A percentile compares a stretch with the other conserved stretches of the same genome.
phyloP scores from a whole-genome alignment of 2,888 invertebrate species.

The Drosophila gaucha region DNA sequence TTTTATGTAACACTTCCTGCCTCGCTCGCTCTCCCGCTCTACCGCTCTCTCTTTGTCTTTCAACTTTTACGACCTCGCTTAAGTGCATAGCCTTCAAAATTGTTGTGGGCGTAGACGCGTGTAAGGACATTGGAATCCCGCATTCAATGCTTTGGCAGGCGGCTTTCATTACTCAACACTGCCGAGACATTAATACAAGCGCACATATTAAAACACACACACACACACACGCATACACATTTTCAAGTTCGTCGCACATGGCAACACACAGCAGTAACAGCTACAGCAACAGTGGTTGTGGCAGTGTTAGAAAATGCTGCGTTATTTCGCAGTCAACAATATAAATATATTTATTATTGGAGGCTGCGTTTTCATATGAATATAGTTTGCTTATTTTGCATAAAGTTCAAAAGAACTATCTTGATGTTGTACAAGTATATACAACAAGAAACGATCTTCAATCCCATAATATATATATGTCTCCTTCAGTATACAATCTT shows the following conservation, averaged over 20 bases:
- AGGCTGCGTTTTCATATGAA: no score
- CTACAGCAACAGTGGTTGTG: conserved; percentile 33
- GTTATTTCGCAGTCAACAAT: no score
- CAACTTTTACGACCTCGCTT: conserved; percentile 68
- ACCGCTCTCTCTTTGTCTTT: conserved; percentile 4
- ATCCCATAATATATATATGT: no score
- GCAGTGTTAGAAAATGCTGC: background rate
- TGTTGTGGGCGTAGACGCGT: conserved; percentile 32
- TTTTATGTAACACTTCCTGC: conserved; percentile 38
- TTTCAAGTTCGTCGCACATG: conserved; percentile 57
- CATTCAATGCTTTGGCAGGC: conserved; percentile 61
- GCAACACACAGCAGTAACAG: conserved; percentile 35
- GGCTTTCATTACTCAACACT: conserved; percentile 74
- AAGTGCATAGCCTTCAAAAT: conserved; percentile 75
- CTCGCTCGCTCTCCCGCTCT: background rate
- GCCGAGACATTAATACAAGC: conserved; percentile 64
- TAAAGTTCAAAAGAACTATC: no score
- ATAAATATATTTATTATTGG: no score
- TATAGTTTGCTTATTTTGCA: no score
- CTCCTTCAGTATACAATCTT: no score
- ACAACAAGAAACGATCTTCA: no score
- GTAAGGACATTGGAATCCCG: conserved; percentile 69
- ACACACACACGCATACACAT: background rate
- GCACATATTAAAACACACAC: conserved; percentile 46
- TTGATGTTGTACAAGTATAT: no score